Percentiles rank a stretch among this genome's conserved stretches.
Evolutionary conservation across 2,797 vertebrate genomes (phyloP).

Genomic region (Glossophaga mutica): DNA sequence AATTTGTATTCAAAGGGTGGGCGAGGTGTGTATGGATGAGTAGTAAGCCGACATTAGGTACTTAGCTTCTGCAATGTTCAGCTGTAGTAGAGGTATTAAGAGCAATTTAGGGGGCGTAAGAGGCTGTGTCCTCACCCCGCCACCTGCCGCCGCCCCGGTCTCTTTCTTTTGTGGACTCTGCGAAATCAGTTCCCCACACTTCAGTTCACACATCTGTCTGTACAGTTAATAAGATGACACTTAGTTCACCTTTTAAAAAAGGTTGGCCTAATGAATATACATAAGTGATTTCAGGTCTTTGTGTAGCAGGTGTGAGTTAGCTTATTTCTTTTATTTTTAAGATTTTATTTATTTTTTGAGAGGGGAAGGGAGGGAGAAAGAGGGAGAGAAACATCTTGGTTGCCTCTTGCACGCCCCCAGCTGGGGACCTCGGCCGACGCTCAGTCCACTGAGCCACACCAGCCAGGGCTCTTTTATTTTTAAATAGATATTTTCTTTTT

Average conservation of each 20-base stretch:
- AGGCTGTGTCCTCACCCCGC: background rate
- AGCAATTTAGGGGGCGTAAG: accelerated
- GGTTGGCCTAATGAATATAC: background rate
- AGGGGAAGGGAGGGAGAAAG: too few species aligned
- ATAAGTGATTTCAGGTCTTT: background rate
- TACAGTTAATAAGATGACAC: background rate
- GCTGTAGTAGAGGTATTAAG: background rate
- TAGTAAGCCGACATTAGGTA: too few species aligned
- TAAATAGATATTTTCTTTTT: slow-evolving; percentile 9
- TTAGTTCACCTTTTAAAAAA: background rate
- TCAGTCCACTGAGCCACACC: background rate
- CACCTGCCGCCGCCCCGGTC: too few species aligned
- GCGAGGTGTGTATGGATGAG: background rate
- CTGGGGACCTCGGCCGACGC: too few species aligned
- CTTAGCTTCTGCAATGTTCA: background rate
- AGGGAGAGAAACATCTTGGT: too few species aligned
- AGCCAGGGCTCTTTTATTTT: background rate
- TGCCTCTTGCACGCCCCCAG: too few species aligned
- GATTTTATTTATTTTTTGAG: too few species aligned
- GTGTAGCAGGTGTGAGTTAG: background rate
- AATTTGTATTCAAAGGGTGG: background rate
- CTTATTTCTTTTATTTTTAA: background rate
- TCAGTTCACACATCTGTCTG: background rate
- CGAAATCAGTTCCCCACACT: background rate
- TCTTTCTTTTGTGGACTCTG: background rate